Evolutionary conservation across 2,888 invertebrate genomes (phyloP), one percentile per base, ranked within the genome.

Genomic region (Acrobeloides nanus): DNA sequence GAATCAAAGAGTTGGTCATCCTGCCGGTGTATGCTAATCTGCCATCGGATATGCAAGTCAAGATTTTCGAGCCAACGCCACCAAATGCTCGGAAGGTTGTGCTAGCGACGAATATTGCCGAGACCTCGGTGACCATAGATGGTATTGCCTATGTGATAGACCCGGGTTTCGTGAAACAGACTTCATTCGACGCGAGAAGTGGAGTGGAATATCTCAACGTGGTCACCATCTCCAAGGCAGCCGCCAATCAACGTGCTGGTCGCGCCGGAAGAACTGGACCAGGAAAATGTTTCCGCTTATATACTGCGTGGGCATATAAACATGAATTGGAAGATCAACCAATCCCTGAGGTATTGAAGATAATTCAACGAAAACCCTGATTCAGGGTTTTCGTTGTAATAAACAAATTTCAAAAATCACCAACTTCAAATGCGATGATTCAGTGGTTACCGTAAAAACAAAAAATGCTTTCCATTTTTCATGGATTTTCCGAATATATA

Each of bases 201-300:
- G 95, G 95, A 21, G 95, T 99, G 88, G 95, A 97, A 74, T 92
- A 92, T 62, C 80, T 99, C 50, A 87, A 90, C 79, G 90, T 97
- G 3, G 90, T 90, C n/a, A 95, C 95, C 3, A 92, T 75, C 79
- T 62, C 50, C n/a, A 53, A 77, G 74, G 80, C 81, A 7, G 93
- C 93, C 34, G 93, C 97, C 1, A 93, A 93, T 79, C 95, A 97
- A 77, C 80, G 95, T 66, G 93, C 95, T 1, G 93, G 92, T 1
- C 3, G 95, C 93, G 0, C 81, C 93, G 64, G 90, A 92, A 0
- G 63, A 12, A 61, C 58, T 4, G 62, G 95, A 92, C 0, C 81
- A 93, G 64, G 90, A 92, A 97, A 95, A 79, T 97, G 95, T 77
- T 99, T 97, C 75, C 82, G 97, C 37, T 80, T 97, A 12, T 97